These are phyloP conservation scores for Drosophila affinis DNA, from an alignment of 2,888 invertebrate species.

Conservation along the genomic window DNA sequence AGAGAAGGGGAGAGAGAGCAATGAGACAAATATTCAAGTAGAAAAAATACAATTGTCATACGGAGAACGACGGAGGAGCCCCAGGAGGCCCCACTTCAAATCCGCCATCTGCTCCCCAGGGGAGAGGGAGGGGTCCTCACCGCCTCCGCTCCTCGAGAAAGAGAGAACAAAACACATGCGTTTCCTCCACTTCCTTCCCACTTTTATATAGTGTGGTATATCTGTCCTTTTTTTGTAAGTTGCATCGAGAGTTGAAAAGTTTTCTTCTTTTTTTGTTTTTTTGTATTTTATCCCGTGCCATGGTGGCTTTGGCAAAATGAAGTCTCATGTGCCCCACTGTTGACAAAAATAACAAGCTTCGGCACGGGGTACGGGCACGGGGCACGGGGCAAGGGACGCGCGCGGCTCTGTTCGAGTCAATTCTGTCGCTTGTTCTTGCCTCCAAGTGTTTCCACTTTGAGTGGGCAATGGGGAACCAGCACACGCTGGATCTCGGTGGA, in stretches of 20 bases:
- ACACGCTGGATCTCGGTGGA: background rate
- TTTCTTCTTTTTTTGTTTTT: conserved; percentile 35
- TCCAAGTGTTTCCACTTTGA: conserved; percentile 31
- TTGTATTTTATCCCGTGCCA: background rate
- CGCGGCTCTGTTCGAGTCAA: conserved; percentile 21
- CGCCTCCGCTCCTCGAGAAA: conserved; percentile 21
- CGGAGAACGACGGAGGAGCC: conserved; percentile 49
- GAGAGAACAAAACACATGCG: conserved; percentile 29
- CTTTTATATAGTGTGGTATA: conserved; percentile 8
- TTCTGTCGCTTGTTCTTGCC: conserved; percentile 21
- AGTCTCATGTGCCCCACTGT: conserved; percentile 58
- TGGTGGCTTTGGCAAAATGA: conserved; percentile 32
- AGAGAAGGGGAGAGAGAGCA: conserved; percentile 45
- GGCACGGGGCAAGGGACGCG: conserved; percentile 1
- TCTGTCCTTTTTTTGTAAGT: conserved; percentile 45
- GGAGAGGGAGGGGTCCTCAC: conserved; percentile 31
- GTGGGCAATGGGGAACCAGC: conserved; percentile 20
- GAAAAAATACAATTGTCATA: conserved; percentile 71
- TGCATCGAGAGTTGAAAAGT: conserved; percentile 59
- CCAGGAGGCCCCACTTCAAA: conserved; percentile 70
- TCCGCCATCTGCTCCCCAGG: conserved; percentile 66
- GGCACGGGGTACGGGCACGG: conserved; percentile 14
- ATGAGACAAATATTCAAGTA: conserved; percentile 72
- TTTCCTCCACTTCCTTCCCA: conserved; percentile 21
- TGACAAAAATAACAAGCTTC: conserved; percentile 61